These are phyloP conservation scores for Acromyrmex charruanus DNA, from an alignment of 1,140 invertebrate genomes.

Conservation along the genomic window DNA sequence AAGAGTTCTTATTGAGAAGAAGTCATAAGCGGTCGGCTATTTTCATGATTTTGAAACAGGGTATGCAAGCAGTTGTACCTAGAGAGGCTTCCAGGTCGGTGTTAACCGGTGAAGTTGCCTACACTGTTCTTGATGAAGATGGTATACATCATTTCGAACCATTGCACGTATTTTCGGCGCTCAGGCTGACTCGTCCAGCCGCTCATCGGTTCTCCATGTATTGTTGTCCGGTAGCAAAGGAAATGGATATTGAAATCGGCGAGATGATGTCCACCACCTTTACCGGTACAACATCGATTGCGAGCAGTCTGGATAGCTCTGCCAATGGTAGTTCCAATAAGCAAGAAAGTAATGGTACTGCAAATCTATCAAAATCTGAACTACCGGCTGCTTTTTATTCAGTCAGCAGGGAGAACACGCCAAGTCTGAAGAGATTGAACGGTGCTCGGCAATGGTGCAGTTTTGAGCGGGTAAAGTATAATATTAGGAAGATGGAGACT, in stretches of 20 bases:
- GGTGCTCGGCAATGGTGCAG: conserved; percentile 75
- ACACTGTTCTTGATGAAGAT: conserved; percentile 92
- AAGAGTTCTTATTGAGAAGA: conserved; percentile 90
- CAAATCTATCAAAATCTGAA: conserved; percentile 79
- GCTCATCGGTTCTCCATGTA: conserved; percentile 90
- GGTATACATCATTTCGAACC: conserved; percentile 93
- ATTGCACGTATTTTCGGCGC: conserved; percentile 90
- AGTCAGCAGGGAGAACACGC: conserved; percentile 83
- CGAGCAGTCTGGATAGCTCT: conserved; percentile 78
- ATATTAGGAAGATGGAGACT: neutral
- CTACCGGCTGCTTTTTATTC: conserved; percentile 74
- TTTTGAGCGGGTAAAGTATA: conserved; percentile 78
- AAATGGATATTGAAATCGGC: conserved; percentile 84
- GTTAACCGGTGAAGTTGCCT: conserved; percentile 91
- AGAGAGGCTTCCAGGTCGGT: conserved; percentile 91
- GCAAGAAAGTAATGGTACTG: conserved; percentile 75
- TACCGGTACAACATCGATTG: conserved; percentile 76
- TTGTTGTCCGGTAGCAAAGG: conserved; percentile 88
- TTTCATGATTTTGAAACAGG: conserved; percentile 92
- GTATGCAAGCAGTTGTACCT: conserved; percentile 92
- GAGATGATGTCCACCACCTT: conserved; percentile 81
- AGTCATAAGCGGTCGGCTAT: conserved; percentile 88
- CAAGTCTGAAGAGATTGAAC: conserved; percentile 82
- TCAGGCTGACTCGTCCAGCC: conserved; percentile 89
- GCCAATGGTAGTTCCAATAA: conserved; percentile 74